Evolutionary conservation across 2,888 invertebrate species (phyloP).

Genomic region (Eudasyphora cyanicolor): DNA sequence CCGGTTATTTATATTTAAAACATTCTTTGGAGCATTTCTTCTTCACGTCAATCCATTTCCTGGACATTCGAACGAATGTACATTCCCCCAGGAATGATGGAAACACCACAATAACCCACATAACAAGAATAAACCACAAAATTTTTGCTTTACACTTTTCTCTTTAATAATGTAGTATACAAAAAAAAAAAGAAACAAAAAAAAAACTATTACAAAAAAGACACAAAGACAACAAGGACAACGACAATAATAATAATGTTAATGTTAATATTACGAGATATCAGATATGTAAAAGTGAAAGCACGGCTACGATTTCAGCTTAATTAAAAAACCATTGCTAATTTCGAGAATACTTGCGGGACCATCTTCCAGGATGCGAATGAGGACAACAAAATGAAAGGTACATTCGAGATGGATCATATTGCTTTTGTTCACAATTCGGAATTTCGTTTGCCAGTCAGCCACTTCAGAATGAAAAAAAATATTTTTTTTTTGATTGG

Average conservation of each 20-base stretch:
- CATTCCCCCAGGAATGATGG: too few relatives aligned
- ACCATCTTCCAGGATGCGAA: neutral
- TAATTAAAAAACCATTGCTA: neutral
- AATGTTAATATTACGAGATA: neutral
- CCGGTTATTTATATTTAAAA: too few relatives aligned
- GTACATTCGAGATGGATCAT: neutral
- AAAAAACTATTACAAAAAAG: neutral
- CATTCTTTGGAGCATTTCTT: too few relatives aligned
- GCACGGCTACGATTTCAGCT: neutral
- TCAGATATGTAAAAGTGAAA: neutral
- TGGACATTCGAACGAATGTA: too few relatives aligned
- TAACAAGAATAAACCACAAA: neutral
- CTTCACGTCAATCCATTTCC: too few relatives aligned
- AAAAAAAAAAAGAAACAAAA: neutral
- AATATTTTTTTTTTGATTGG: conserved; percentile 6
- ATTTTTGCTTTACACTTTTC: neutral
- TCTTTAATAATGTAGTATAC: too few relatives aligned
- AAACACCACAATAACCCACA: too few relatives aligned
- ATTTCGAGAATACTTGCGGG: neutral
- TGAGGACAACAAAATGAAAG: neutral
- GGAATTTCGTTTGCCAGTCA: neutral
- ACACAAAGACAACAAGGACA: neutral
- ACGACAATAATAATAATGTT: neutral
- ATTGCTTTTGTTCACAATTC: neutral
- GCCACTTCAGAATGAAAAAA: neutral